phyloP scores from a whole-genome alignment of 2,113 vertebrate genomes.

The Actinemys pallida region DNA sequence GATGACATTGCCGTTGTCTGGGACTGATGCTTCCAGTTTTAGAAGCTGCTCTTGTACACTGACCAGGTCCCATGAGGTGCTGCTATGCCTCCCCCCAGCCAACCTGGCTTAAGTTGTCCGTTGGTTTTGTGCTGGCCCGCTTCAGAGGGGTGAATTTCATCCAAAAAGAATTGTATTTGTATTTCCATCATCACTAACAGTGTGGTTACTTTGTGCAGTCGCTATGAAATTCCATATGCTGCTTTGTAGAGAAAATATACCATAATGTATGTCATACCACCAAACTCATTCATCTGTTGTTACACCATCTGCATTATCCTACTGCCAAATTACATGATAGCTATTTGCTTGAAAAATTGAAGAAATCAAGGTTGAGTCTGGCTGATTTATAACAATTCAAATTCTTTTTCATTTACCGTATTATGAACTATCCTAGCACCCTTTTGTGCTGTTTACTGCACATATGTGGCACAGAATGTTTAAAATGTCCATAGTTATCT shows the following conservation, averaged over 20 bases:
- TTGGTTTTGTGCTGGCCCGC: not conserved
- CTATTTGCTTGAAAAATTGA: not conserved
- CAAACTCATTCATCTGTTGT: not conserved
- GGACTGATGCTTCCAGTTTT: not conserved
- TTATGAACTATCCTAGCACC: not conserved
- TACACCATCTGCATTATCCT: not conserved
- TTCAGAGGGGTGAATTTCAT: not conserved
- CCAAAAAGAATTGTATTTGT: accelerated
- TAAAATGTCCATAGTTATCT: not conserved
- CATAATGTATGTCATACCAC: not conserved
- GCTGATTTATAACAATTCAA: not conserved
- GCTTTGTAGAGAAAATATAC: not conserved
- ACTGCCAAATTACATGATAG: not conserved
- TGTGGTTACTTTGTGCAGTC: not conserved
- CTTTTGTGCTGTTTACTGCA: accelerated
- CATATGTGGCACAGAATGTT: not conserved
- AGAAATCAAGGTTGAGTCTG: not conserved
- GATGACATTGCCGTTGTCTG: not conserved
- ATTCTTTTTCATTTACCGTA: not conserved
- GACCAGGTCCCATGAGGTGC: not conserved
- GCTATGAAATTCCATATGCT: not conserved
- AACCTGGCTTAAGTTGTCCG: not conserved
- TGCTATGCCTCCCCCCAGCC: not conserved
- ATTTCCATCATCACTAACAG: not conserved
- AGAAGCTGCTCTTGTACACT: not conserved